phyloP scores from a whole-genome alignment of 1,140 invertebrate genomes.

The Eufriesea mexicana region DNA sequence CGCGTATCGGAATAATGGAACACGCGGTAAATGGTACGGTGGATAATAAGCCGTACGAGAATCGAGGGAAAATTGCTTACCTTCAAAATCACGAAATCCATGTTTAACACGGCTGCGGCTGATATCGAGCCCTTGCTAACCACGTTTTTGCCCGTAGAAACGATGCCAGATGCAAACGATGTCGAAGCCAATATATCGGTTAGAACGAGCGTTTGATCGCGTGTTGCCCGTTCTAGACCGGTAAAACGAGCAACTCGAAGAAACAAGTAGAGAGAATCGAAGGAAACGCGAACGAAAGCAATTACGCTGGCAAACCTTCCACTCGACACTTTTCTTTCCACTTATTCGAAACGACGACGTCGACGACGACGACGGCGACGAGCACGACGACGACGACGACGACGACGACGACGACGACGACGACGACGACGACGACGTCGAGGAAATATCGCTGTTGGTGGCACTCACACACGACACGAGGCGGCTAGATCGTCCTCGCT shows the following conservation, averaged over 20 bases:
- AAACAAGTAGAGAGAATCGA: not conserved
- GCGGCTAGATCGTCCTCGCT: constrained; percentile 31
- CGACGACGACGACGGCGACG: too few species aligned
- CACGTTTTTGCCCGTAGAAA: constrained; percentile 1
- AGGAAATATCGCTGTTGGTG: too few species aligned
- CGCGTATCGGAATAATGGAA: not conserved
- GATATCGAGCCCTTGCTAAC: not conserved
- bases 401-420: not conserved
- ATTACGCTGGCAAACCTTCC: constrained; percentile 22
- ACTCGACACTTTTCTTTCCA: constrained; percentile 44
- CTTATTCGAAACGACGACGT: constrained; percentile 14
- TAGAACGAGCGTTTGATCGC: not conserved
- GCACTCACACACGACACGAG: constrained; percentile 43
- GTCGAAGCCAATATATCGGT: not conserved
- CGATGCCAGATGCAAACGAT: not conserved
- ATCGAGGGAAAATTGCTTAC: constrained; percentile 41
- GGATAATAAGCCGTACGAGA: not conserved
- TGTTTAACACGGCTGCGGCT: constrained; percentile 38
- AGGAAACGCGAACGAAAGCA: constrained; percentile 4
- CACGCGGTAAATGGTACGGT: not conserved
- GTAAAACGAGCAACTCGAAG: not conserved
- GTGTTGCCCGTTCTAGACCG: not conserved
- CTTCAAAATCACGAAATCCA: constrained; percentile 74
- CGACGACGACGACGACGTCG: too few species aligned
- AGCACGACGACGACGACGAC: not conserved